Evolutionary conservation across 2,797 vertebrate genomes (phyloP).

Genomic region (Acanthornis magna): DNA sequence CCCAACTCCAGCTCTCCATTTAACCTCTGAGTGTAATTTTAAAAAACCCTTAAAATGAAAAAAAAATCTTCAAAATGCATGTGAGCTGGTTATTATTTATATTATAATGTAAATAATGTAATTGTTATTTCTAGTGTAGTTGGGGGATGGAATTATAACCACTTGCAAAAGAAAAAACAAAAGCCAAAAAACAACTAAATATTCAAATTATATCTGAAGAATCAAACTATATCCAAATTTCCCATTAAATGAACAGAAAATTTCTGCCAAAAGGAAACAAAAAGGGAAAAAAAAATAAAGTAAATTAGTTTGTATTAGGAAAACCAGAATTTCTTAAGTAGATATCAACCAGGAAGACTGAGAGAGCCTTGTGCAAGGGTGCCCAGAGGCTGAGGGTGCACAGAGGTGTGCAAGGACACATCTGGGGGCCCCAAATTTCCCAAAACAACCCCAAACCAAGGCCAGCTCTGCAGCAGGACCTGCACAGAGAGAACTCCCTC

Average conservation of each 20-base stretch:
- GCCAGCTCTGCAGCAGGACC: not conserved
- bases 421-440: accelerated
- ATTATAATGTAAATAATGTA: not conserved
- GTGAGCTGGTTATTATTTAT: not conserved
- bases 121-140: not conserved
- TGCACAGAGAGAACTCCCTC: not conserved
- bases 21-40: not conserved
- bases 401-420: not conserved
- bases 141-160: not conserved
- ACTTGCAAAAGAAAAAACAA: not conserved
- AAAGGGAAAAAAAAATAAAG: not conserved
- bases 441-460: not conserved
- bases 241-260: not conserved
- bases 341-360: not conserved
- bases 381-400: not conserved
- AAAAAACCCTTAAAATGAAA: accelerated
- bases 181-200: not conserved
- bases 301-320: not conserved
- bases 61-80: not conserved
- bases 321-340: not conserved
- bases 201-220: not conserved
- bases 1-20: not conserved
- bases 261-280: not conserved
- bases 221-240: not conserved
- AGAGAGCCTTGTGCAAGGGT: not conserved